Conservation (phyloP, 1,140 invertebrate genomes). For the Delia radicum region DNA sequence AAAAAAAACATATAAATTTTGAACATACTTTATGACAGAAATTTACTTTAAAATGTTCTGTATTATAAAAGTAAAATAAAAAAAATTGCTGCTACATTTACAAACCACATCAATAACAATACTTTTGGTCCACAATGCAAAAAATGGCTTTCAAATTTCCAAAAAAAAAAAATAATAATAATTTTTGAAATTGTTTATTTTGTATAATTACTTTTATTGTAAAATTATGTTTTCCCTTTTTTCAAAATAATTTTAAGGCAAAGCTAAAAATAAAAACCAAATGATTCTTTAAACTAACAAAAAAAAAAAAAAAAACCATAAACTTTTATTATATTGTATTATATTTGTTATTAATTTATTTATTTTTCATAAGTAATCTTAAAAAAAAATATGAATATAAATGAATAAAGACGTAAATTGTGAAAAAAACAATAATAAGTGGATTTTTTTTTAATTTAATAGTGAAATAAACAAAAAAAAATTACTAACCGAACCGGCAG, state of each 20-base stretch:
- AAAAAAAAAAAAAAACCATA: conserved; percentile 31
- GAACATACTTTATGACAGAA: background rate
- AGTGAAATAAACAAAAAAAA: background rate
- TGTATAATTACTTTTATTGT: background rate
- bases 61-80: background rate
- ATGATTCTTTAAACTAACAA: conserved; percentile 20
- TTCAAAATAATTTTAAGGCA: background rate
- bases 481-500: too few species aligned
- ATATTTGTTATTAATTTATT: conserved; percentile 21
- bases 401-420: conserved; percentile 9
- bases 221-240: background rate
- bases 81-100: background rate
- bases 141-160: background rate
- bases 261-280: background rate
- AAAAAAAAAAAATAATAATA: background rate
- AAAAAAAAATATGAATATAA: background rate
- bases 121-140: background rate
- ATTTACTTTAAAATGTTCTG: background rate
- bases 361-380: conserved; percentile 20
- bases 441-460: background rate
- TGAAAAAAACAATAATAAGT: background rate
- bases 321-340: conserved; percentile 14
- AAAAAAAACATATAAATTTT: background rate
- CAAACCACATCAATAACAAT: background rate
- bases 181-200: background rate